Conservation (phyloP, 2,888 invertebrate species). For the Timandra comae region DNA sequence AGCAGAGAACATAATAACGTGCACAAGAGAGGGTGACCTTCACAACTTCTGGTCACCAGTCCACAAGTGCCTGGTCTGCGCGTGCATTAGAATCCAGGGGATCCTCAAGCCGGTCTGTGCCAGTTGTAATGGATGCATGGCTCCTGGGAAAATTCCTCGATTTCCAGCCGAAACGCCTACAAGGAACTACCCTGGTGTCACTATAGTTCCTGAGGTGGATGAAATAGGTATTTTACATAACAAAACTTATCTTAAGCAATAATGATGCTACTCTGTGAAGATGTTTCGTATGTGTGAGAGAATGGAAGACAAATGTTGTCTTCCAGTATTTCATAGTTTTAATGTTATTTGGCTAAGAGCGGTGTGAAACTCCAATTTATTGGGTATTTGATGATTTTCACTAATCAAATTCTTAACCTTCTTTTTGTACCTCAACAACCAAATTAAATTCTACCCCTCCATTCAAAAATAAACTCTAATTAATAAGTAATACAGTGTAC, state of each 20-base stretch:
- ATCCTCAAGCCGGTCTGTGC: conserved; percentile 43
- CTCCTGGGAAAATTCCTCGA: neutral
- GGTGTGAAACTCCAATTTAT: no score
- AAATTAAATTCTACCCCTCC: no score
- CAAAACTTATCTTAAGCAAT: neutral
- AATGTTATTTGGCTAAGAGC: no score
- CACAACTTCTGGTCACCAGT: conserved; percentile 35
- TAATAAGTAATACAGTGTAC: no score
- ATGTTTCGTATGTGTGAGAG: no score
- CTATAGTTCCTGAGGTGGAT: conserved; percentile 1
- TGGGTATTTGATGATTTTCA: no score
- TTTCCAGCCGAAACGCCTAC: no score
- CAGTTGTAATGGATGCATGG: conserved; percentile 36
- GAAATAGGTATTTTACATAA: neutral
- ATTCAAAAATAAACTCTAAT: neutral
- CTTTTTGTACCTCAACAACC: no score
- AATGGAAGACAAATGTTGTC: no score
- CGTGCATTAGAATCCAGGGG: conserved; percentile 37
- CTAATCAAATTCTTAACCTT: no score
- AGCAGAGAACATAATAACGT: conserved; percentile 28
- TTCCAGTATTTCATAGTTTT: no score
- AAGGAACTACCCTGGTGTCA: neutral
- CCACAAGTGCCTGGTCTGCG: conserved; percentile 46
- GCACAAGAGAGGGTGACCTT: conserved; percentile 41
- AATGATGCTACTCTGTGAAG: conserved; percentile 1